Evolutionary conservation across 1,140 invertebrate species (phyloP).

Genomic region (Triops cancriformis): DNA sequence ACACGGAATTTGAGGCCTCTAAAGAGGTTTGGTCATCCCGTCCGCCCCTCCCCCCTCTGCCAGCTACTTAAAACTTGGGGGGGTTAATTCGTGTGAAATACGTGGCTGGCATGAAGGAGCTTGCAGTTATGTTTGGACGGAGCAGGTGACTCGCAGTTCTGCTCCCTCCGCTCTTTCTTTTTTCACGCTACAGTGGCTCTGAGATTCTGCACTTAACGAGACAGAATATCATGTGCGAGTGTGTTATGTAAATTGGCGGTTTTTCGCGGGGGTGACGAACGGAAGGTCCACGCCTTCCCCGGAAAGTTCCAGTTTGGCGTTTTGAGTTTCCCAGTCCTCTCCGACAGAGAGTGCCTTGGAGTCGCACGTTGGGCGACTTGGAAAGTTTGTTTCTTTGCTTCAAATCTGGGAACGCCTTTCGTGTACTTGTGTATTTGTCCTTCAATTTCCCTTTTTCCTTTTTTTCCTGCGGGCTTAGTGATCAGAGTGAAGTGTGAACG

Average conservation of each 20-base stretch:
- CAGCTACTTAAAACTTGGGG: no score
- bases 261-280: neutral
- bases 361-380: neutral
- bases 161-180: neutral
- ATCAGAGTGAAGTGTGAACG: neutral
- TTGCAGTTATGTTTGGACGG: neutral
- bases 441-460: no score
- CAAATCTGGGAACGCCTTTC: neutral
- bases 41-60: no score
- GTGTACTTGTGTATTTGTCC: neutral
- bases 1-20: no score
- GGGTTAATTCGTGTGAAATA: no score
- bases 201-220: neutral
- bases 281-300: neutral
- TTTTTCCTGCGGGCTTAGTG: neutral
- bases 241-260: conserved; percentile 9
- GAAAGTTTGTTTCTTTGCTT: neutral
- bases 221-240: neutral
- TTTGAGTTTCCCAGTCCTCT: neutral
- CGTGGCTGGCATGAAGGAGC: neutral
- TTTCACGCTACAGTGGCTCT: no score
- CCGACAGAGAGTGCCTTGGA: neutral
- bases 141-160: neutral
- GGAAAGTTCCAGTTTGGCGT: neutral
- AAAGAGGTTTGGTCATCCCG: no score